Evolutionary conservation across 2,888 invertebrate species (phyloP).

Genomic region (Geophilus truncorum): DNA sequence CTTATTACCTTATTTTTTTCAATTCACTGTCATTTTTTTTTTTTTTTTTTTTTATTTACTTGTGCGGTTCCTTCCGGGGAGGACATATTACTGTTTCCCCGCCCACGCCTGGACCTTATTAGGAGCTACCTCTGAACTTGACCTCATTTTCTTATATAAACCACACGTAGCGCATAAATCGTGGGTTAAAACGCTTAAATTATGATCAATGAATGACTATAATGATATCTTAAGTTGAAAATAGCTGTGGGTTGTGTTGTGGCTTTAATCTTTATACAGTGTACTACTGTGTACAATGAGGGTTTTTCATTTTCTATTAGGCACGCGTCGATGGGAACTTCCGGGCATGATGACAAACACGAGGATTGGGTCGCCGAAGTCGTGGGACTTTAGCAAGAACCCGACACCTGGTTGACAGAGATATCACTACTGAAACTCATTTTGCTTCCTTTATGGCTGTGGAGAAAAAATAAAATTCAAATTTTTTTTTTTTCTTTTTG

Average conservation of each 20-base stretch:
- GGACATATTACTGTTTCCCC: not conserved
- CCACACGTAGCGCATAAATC: not conserved
- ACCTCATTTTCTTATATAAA: not conserved
- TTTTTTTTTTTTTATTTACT: not conserved
- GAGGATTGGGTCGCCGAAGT: conserved; percentile 8
- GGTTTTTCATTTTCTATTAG: not conserved
- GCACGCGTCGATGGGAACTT: conserved; percentile 17
- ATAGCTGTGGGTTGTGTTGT: not conserved
- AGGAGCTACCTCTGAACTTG: not conserved
- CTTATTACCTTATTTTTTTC: not conserved
- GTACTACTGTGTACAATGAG: not conserved
- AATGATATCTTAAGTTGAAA: not conserved
- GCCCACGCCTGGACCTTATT: not conserved
- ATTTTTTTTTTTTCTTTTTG: too few species aligned
- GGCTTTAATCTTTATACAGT: not conserved
- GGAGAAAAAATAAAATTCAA: not conserved
- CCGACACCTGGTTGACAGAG: not conserved
- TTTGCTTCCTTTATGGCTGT: not conserved
- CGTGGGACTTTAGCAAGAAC: not conserved
- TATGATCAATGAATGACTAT: not conserved
- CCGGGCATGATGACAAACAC: conserved; percentile 7
- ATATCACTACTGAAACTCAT: not conserved
- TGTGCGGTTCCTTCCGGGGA: not conserved
- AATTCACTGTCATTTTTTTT: not conserved
- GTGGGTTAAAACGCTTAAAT: not conserved